Base-by-base conservation (phyloP, 92 coral and sea anemone genomes). In the Umimayanthus kanabou region DNA sequence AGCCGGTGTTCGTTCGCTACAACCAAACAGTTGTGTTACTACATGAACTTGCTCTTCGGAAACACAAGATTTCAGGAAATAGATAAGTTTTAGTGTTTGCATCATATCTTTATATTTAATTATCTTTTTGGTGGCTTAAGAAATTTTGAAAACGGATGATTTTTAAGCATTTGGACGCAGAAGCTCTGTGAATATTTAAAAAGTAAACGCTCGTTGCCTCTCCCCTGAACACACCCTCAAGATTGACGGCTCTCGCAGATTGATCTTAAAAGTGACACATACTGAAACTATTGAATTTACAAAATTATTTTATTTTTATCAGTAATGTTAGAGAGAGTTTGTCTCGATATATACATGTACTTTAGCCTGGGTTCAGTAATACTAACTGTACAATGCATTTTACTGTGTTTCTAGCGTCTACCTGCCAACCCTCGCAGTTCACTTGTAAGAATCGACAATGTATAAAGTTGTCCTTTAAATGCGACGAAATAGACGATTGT, bases 401-500 rank as follows among this genome's bases (percentile, higher is more conserved):
- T 47, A 25, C 76, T 45, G 23, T 53, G 53, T 67, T 67, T 4
- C 37, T 39, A 45, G 74, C 39, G 53, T 83, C 45, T 70, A 83
- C 77, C 77, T 83, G 87, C n/a, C 20, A 39, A 10, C 6, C 87
- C 5, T 70, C 87, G 10, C 78, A 83, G 26, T 83, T 40, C 87
- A 83, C 87, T 78, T 83, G 87, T 22, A 83, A 83, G 77, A 83
- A 83, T 73, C 66, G 69, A 83, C 25, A 77, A 45, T 83, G 87
- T 70, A 69, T 83, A 25, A 43, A 43, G 16, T 16, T 33, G 87
- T 20, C 26, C 45, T 83, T 78, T 78, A 69, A 45, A 70, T 83
- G 87, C 87, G 87, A 83, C 87, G 87, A 83, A 39, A 70, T 70
- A 77, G 87, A 83, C 78, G 87, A 83, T 70, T 83, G 87, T 47